A percentile compares a stretch with the other conserved stretches of the same genome.
Conservation (phyloP, 2,888 invertebrate genomes). For the Apodemia hepburni region DNA sequence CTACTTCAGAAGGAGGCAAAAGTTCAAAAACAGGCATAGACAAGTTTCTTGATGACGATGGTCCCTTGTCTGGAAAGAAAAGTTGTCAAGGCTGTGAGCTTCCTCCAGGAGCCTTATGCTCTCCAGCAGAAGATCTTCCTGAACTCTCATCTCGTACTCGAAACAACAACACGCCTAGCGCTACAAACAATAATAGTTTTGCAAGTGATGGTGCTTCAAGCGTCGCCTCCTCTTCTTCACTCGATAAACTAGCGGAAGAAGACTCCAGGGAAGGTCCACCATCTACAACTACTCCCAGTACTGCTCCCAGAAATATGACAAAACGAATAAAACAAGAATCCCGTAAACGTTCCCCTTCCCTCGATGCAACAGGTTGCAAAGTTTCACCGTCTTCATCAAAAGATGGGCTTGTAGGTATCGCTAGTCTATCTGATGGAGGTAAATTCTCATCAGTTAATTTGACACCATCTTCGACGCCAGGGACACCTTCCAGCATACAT, state of each 20-base stretch:
- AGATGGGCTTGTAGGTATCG: constrained; percentile 63
- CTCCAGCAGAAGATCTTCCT: constrained; percentile 84
- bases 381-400: constrained; percentile 78
- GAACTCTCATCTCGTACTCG: constrained; percentile 85
- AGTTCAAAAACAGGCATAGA: constrained; percentile 84
- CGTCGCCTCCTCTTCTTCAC: constrained; percentile 82
- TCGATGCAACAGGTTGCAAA: constrained; percentile 68
- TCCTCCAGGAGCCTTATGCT: constrained; percentile 82
- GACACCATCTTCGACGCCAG: constrained; percentile 82
- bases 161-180: constrained; percentile 91
- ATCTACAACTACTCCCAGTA: constrained; percentile 76
- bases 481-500: constrained; percentile 82
- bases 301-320: constrained; percentile 74
- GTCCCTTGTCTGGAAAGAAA: constrained; percentile 82
- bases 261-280: constrained; percentile 88
- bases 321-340: constrained; percentile 77
- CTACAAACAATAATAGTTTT: constrained; percentile 87
- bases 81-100: constrained; percentile 89
- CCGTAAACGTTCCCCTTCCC: constrained; percentile 78
- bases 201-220: constrained; percentile 90
- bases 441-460: constrained; percentile 82
- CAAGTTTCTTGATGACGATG: constrained; percentile 84
- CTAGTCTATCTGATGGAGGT: constrained; percentile 76
- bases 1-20: constrained; percentile 85
- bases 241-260: constrained; percentile 88